Evolutionary conservation across 2,797 vertebrate genomes (phyloP), one percentile per base, ranked within the genome.

Genomic region (Poecile montanus): DNA sequence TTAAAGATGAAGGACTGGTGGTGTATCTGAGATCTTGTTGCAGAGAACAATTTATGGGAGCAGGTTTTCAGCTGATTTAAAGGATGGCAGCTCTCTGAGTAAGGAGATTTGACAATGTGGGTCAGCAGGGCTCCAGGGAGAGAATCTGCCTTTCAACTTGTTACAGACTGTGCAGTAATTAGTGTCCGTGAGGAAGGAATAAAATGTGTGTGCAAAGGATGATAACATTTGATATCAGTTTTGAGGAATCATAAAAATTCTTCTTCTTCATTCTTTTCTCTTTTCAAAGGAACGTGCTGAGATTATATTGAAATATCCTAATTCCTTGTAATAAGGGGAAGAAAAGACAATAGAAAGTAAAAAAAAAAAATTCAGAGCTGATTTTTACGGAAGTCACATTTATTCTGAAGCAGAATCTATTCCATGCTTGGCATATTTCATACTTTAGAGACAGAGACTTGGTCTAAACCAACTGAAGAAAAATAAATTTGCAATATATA

Each of bases 31-130:
- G 44, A 34, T 91, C 63, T 94, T 42, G 23, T 29, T 42, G 60
- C 63, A 79, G 56, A n/a, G 74, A 77, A 72, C 62, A 65, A 67
- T 91, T 91, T 23, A 60, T 32, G 32, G 56, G 74, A 50, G 56
- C 63, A 63, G 80, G 90, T 81, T 88, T 90, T 53, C 48, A 67
- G 48, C 56, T 94, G 88, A 94, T 91, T 83, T 88, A 40, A 93
- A 53, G 44, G 45, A 60, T 83, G 71, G 54, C 45, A 47, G 7
- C 51, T 89, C 56, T 81, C 48, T 91, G 85, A 81, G 84, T 13
- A 44, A 53, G 5, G 25, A 88, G 62, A 42, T 81, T 62, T 44
- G 51, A 70, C 74, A 86, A 95, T 93, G 53, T 79, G 77, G 74
- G 86, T 90, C 90, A 93, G 90, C 70, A 76, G 71, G 57, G 12